phyloP scores from a whole-genome alignment of 2,113 vertebrate genomes.

The Malurus cyaneus region DNA sequence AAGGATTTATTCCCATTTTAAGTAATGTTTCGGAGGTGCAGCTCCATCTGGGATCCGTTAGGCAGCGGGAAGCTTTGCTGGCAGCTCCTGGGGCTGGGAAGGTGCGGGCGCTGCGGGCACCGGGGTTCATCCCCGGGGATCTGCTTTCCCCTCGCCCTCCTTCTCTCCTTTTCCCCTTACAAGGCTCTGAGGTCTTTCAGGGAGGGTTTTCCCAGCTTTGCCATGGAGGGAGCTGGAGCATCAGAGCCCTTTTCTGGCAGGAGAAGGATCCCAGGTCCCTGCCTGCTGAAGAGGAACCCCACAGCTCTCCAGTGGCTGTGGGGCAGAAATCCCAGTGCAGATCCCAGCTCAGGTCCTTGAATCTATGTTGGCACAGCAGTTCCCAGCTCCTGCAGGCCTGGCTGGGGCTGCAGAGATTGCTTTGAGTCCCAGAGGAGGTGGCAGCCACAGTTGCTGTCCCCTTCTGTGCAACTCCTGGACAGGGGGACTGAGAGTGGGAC shows the following conservation, averaged over 20 bases:
- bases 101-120: neutral
- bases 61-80: conserved; percentile 2
- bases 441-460: neutral
- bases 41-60: conserved; percentile 44
- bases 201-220: neutral
- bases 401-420: neutral
- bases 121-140: neutral
- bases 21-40: conserved; percentile 67
- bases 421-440: neutral
- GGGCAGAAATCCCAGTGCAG: neutral
- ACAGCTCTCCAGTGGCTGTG: neutral
- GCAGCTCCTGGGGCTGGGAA: neutral
- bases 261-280: neutral
- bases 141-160: neutral
- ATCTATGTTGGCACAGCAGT: neutral
- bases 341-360: neutral
- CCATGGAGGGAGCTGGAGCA: neutral
- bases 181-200: neutral
- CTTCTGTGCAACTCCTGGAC: neutral
- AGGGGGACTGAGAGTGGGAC: neutral
- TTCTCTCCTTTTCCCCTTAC: neutral
- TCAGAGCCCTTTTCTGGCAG: neutral
- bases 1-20: conserved; percentile 77
- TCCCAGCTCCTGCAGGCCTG: neutral
- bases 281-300: rapidly evolving